Evolutionary conservation across 2,113 vertebrate species (phyloP).

Genomic region (Candoia aspera): DNA sequence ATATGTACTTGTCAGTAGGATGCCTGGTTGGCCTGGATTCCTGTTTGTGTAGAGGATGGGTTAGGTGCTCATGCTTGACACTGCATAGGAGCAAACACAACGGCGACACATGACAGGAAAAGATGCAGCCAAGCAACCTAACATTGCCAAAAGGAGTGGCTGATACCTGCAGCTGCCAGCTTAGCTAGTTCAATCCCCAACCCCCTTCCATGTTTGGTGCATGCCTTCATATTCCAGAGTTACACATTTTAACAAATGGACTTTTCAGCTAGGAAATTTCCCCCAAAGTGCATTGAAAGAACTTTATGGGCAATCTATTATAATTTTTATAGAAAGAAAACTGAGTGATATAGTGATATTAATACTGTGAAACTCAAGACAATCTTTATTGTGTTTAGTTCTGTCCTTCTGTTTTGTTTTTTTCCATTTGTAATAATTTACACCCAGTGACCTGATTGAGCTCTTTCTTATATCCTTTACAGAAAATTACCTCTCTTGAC

Average conservation of each 20-base stretch:
- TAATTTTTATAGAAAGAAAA: background rate
- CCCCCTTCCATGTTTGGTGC: background rate
- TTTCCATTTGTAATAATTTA: constrained; percentile 7
- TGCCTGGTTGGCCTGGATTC: background rate
- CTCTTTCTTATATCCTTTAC: background rate
- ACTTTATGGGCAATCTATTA: background rate
- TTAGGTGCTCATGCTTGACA: too few relatives aligned
- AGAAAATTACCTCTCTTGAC: background rate
- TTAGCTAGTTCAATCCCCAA: background rate
- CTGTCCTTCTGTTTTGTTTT: background rate
- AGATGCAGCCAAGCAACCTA: background rate
- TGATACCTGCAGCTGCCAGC: background rate
- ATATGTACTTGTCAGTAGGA: background rate
- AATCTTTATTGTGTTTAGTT: background rate
- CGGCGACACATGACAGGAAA: background rate
- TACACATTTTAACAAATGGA: background rate
- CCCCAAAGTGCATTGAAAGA: background rate
- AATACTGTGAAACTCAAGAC: background rate
- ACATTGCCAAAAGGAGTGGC: background rate
- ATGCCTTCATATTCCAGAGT: background rate
- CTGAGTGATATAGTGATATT: background rate
- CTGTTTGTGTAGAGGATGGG: background rate
- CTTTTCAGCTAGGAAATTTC: background rate
- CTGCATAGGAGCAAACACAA: background rate
- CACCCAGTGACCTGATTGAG: background rate